These are phyloP conservation scores for Mellivora capensis DNA, from an alignment of 2,113 vertebrate species.

Conservation along the genomic window DNA sequence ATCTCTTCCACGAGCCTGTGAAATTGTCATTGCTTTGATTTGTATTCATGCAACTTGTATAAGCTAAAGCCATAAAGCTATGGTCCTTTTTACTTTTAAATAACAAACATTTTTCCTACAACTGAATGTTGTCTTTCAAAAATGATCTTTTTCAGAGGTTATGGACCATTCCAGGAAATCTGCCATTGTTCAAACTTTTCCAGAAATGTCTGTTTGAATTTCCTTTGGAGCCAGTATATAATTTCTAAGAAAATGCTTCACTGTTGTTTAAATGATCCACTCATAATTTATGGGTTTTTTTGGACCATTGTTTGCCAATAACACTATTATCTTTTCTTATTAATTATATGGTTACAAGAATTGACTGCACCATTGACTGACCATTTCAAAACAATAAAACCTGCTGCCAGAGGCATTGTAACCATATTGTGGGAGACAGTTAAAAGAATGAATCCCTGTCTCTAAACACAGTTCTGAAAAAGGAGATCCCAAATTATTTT, in stretches of 20 bases:
- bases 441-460: neutral
- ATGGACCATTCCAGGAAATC: neutral
- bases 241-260: neutral
- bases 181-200: neutral
- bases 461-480: neutral
- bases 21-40: conserved; percentile 29
- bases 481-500: neutral
- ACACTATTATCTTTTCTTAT: conserved; percentile 11
- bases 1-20: neutral
- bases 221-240: neutral
- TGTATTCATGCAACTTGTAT: neutral
- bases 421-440: neutral
- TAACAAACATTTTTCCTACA: neutral
- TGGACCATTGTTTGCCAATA: neutral
- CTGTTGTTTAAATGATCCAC: neutral
- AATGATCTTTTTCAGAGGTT: neutral
- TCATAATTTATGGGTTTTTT: neutral
- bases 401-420: neutral
- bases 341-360: neutral
- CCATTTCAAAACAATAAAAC: neutral
- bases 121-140: neutral
- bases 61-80: neutral
- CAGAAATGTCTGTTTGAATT: neutral
- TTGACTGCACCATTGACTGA: neutral
- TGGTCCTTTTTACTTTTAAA: neutral